A percentile compares a stretch with the other conserved stretches of the same genome.
Conservation (phyloP, 2,888 invertebrate genomes). For the Parascotia fuliginaria region DNA sequence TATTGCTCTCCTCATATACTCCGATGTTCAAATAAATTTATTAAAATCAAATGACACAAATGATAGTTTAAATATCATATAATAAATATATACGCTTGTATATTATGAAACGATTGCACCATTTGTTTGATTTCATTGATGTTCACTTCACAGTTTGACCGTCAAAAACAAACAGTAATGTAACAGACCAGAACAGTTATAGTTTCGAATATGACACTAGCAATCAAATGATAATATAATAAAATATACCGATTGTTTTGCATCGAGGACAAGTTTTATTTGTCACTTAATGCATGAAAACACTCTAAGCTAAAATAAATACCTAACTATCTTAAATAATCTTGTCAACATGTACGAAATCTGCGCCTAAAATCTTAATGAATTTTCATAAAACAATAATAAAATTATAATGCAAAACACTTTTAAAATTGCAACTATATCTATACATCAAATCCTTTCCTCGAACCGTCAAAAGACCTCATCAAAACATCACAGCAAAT, state of each 20-base stretch:
- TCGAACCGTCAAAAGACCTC: conserved; percentile 82
- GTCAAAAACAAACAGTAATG: conserved; percentile 54
- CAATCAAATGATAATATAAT: conserved; percentile 57
- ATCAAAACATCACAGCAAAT: conserved; percentile 82
- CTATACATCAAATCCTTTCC: conserved; percentile 83
- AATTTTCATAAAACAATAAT: conserved; percentile 84
- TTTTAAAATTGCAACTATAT: conserved; percentile 84
- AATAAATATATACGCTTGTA: conserved; percentile 56
- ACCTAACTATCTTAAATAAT: conserved; percentile 86
- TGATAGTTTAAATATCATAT: conserved; percentile 26
- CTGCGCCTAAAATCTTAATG: conserved; percentile 82
- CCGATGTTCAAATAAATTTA: conserved; percentile 50
- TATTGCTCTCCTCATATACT: conserved; percentile 71
- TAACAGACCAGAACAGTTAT: conserved; percentile 43
- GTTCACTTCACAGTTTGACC: conserved; percentile 56
- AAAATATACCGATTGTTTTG: conserved; percentile 60
- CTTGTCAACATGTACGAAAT: conserved; percentile 83
- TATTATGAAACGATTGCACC: conserved; percentile 66
- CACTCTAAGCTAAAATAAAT: conserved; percentile 85
- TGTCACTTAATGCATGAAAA: conserved; percentile 72
- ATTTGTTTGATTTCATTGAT: conserved; percentile 57
- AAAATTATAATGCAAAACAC: conserved; percentile 86
- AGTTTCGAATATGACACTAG: conserved; percentile 73
- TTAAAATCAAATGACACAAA: conserved; percentile 48
- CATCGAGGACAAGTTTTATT: conserved; percentile 66